Base-by-base conservation (phyloP, 2,888 invertebrate genomes). In the Drosophila quinaria region DNA sequence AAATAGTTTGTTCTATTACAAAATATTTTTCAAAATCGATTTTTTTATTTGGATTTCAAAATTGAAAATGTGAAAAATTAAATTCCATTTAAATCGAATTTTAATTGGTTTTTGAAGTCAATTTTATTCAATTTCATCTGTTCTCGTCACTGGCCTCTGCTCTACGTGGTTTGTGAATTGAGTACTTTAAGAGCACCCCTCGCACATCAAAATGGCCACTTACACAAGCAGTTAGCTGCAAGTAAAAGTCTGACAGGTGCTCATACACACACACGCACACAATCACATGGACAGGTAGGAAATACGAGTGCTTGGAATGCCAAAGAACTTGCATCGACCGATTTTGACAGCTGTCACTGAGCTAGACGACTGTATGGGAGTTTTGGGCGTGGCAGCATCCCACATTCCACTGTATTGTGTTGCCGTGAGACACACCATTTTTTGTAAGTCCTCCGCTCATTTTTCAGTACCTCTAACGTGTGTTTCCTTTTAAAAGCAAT, bases 341-440 rank as follows among this genome's bases (percentile, higher is more conserved):
- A 72, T 85, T 87, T 82, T 87, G 85, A 85, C 85, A 85, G 87
- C 87, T 85, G 87, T 85, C 87, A 78, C 77, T 87, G 83, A 39
- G 51, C 55, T 50, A 78, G 86, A 74, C 54, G 72, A 67, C 71
- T 73, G 78, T 60, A 46, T 54, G 67, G 41, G 47, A 58, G 25
- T 51, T 22, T 31, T 39, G 25, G 25, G 25, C 6, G 25, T 25
- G 25, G 25, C 25, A 25, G 6, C 29, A 41, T 47, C 6, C 35
- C 22, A 25, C 56, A 22, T 25, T 22, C 22, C 2, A 22, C 22
- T 47, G 60, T 64, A 49, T 56, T 62, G 56, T 42, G 42, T 25
- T 60, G 68, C 51, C 70, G 66, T 55, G 62, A 67, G 67, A 60
- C 66, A 46, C 73, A 65, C 78, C 82, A 78, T 74, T 75, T 80